Evolutionary conservation across 2,888 invertebrate genomes (phyloP), one percentile per base, ranked within the genome.

Genomic region (Hyalella azteca): DNA sequence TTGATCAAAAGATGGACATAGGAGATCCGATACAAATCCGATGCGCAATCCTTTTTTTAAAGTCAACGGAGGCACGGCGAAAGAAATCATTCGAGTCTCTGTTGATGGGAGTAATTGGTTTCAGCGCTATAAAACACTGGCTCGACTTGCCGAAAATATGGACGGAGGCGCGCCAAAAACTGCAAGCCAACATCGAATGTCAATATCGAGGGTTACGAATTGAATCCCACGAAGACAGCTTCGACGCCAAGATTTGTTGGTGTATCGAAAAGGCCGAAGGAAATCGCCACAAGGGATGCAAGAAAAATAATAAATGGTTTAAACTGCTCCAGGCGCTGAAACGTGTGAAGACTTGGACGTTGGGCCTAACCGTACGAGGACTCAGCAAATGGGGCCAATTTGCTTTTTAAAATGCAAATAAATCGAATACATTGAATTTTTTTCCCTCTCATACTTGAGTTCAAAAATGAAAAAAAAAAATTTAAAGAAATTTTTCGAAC

Each of bases 141-240:
- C 36, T 29, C 66, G 66, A 66, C 36, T 36, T 19, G 36, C 36
- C 36, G 19, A 66, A 66, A 66, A 66, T 66, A 66, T 36, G 66
- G 32, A 36, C 19, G 45, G 36, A 66, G 36, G 7, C 36, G 11
- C n/a, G 22, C 36, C 29, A 66, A 66, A 66, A 66, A 66, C 66
- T 36, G 22, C 36, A 36, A 36, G 36, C 32, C 36, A 66, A 66
- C 66, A 66, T 66, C 66, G 66, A 66, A 66, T 66, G 66, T 66
- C 66, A 66, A 66, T 66, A 66, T 66, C 39, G 66, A 66, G 66
- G 36, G 66, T 36, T 66, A 36, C 32, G 66, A 66, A 66, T 66
- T 66, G 36, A 66, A 66, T 66, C 66, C 36, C n/a, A 66, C 32
- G 36, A n/a, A 66, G 66, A 66, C 66, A 66, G 36, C 36, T 13